Evolutionary conservation across 2,888 invertebrate genomes (phyloP).

Genomic region (Margaritifera margaritifera): DNA sequence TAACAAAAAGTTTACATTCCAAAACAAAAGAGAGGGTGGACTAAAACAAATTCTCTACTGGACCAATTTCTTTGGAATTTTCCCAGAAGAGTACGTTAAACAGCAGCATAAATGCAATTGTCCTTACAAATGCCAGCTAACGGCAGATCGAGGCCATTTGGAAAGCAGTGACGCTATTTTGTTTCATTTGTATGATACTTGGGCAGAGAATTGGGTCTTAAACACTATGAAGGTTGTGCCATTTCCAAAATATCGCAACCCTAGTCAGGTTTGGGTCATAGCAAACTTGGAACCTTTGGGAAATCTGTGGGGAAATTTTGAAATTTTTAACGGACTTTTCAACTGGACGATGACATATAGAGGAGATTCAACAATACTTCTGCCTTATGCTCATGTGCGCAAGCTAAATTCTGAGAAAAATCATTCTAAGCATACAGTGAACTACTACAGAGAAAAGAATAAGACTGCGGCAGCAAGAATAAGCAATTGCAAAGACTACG

Average conservation of each 20-base stretch:
- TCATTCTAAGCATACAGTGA: background rate
- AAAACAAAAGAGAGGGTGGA: too few species aligned
- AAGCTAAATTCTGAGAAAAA: slow-evolving; percentile 7
- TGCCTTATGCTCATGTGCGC: slow-evolving; percentile 13
- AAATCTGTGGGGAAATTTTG: slow-evolving; percentile 16
- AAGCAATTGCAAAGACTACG: slow-evolving; percentile 24
- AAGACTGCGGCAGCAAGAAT: slow-evolving; percentile 16
- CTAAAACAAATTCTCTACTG: too few species aligned
- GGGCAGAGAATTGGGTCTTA: too few species aligned
- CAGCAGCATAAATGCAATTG: too few species aligned
- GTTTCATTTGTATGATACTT: slow-evolving; percentile 21
- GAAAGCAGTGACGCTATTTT: slow-evolving; percentile 17
- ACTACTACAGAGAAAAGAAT: slow-evolving; percentile 4
- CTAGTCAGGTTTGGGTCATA: slow-evolving; percentile 23
- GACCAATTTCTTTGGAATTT: too few species aligned
- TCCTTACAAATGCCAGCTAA: too few species aligned
- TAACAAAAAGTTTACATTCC: too few species aligned
- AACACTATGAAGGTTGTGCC: too few species aligned
- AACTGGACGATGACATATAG: slow-evolving; percentile 27
- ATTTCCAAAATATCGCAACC: too few species aligned
- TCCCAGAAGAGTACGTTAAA: too few species aligned
- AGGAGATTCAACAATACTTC: slow-evolving; percentile 11
- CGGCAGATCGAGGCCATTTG: slow-evolving; percentile 16
- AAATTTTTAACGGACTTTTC: slow-evolving; percentile 18
- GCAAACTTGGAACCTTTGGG: slow-evolving; percentile 20